Evolutionary conservation across 30 jellyfish, hydroid and myxozoan genomes (phyloP), one percentile per base, ranked within the genome.

Genomic region (Kudoa iwatai): DNA sequence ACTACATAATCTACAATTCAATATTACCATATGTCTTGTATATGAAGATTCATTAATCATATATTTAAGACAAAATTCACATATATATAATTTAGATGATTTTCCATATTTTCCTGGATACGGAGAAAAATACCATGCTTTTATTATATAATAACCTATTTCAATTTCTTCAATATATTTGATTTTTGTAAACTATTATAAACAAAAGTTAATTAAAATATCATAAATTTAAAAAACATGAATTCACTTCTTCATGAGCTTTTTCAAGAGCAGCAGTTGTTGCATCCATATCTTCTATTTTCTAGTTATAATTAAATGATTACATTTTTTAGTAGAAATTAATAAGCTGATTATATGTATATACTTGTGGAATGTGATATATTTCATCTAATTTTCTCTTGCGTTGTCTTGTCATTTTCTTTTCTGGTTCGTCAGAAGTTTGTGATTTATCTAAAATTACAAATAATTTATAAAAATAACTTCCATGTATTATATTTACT

Each of bases 61-160:
- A 33, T 68, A 68, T 39, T 68, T 68, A 24, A 47, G 56, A 34
- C 91, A 68, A 24, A 58, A 59, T 53, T 68, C 91, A 51, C 91
- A 68, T 15, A 68, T 50, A 34, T 20, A 68, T 39, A 68, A 45
- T 32, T 59, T 61, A 40, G 82, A 48, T 28, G 42, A 67, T 34
- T 54, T 60, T n/a, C 85, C 85, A 47, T 68, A 68, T 43, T 68
- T 86, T 1, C 59, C 86, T 39, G 91, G 91, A 20, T 62, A 68
- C 22, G 91, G 91, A 21, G 90, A 64, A 33, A 53, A 68, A 35
- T 68, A 68, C 91, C 91, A 68, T 2, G 91, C 59, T 50, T 68
- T 86, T 23, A 68, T 68, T 20, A 58, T 86, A 50, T 50, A 61
- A 7, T 49, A 52, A 1, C 91, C 91, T 38, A 68, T 59, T 40